Conservation (phyloP, 2,888 invertebrate species). For the Eudemis profundana region DNA sequence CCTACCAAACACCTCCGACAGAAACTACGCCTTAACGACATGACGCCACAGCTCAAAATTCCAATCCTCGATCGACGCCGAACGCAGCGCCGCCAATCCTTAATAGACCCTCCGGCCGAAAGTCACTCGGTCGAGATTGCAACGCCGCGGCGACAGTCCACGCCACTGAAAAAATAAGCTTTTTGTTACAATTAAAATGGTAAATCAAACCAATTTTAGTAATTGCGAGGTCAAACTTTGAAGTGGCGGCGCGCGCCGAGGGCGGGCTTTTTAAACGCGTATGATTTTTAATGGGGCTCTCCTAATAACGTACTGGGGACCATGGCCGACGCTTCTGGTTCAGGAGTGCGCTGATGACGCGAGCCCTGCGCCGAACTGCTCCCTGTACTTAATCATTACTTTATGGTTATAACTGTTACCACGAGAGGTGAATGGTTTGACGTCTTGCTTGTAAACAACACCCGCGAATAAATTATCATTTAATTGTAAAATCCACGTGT, state of each 20-base stretch:
- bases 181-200: slow-evolving; percentile 85
- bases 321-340: slow-evolving; percentile 41
- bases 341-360: slow-evolving; percentile 30
- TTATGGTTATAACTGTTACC: slow-evolving; percentile 46
- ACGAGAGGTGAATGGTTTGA: slow-evolving; percentile 29
- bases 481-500: slow-evolving; percentile 8
- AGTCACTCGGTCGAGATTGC: slow-evolving; percentile 84
- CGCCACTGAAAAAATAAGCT: slow-evolving; percentile 81
- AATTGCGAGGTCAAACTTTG: slow-evolving; percentile 84
- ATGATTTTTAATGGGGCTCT: slow-evolving; percentile 71
- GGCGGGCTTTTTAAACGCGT: slow-evolving; percentile 70
- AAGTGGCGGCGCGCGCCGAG: slow-evolving; percentile 70
- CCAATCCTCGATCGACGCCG: slow-evolving; percentile 60
- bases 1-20: slow-evolving; percentile 82
- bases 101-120: slow-evolving; percentile 80
- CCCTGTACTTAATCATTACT: slow-evolving; percentile 57
- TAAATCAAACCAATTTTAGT: slow-evolving; percentile 85
- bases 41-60: slow-evolving; percentile 81
- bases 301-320: slow-evolving; percentile 55
- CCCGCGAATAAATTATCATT: slow-evolving; percentile 44
- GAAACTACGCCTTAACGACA: slow-evolving; percentile 82
- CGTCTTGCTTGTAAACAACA: slow-evolving; percentile 17
- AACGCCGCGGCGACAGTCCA: slow-evolving; percentile 69
- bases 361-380: slow-evolving; percentile 48
- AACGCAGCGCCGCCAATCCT: slow-evolving; percentile 69